Conservation (phyloP, 23 tunicate genomes). For the Clavelina lepadiformis region DNA sequence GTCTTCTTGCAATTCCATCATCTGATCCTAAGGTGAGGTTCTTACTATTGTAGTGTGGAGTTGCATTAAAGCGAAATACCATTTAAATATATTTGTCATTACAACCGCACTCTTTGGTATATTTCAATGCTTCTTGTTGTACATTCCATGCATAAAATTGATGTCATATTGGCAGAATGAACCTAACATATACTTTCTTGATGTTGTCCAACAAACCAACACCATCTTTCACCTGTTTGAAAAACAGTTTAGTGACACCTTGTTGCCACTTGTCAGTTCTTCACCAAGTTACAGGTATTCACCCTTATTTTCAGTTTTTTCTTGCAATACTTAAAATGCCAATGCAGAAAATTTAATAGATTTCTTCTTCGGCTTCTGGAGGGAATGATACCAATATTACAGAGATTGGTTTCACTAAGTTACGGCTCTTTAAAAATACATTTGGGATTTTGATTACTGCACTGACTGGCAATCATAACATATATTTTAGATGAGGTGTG, state of each 20-base stretch:
- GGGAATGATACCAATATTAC: no score
- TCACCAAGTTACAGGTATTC: conserved; percentile 77
- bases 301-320: not conserved
- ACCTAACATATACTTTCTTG: conserved; percentile 80
- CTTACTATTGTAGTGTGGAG: not conserved
- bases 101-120: not conserved
- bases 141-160: no score
- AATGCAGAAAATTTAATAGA: no score
- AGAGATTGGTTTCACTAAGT: no score
- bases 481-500: no score
- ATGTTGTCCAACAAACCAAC: conserved; percentile 91
- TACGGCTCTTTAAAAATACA: no score
- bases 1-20: conserved; percentile 55
- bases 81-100: not conserved
- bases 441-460: no score
- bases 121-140: no score
- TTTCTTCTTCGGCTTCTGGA: no score
- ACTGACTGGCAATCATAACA: no score
- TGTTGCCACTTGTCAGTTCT: conserved; percentile 68
- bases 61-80: no score
- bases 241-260: conserved; percentile 91
- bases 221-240: conserved; percentile 93
- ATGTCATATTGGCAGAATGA: conserved; percentile 35
- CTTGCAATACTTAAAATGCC: not conserved
- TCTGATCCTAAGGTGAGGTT: conserved; percentile 62